Percentiles rank a stretch among this genome's conserved stretches.
These are phyloP conservation scores for Galeruca laticollis DNA, from an alignment of 2,888 invertebrate genomes.

Conservation along the genomic window DNA sequence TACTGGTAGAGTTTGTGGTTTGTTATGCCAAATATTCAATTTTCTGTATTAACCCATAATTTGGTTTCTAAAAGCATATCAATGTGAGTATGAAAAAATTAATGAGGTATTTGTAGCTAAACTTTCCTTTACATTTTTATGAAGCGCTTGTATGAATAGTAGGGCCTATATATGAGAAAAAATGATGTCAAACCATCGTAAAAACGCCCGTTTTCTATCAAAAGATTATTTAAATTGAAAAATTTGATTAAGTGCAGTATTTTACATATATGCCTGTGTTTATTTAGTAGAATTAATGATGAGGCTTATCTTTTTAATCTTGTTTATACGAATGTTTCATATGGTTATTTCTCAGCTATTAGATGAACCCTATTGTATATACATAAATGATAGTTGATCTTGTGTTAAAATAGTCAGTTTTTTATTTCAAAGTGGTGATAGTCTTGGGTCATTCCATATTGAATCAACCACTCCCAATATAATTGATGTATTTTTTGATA, in stretches of 20 bases:
- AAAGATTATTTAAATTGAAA: not conserved
- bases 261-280: conserved; percentile 6
- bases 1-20: not conserved
- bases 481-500: not conserved
- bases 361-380: conserved; percentile 50
- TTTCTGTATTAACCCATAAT: not conserved
- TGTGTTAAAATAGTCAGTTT: conserved; percentile 31
- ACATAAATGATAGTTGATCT: conserved; percentile 38
- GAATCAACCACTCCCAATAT: conserved; percentile 14
- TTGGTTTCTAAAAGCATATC: not conserved
- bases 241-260: not conserved
- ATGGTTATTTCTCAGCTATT: conserved; percentile 49
- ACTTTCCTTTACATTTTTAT: not conserved
- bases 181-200: not conserved
- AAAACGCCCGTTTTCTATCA: not conserved
- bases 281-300: conserved; percentile 7
- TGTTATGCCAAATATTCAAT: not conserved
- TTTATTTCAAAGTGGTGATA: conserved; percentile 48
- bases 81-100: not conserved
- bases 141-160: not conserved
- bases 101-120: not conserved
- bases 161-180: not conserved
- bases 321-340: conserved; percentile 22
- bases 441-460: conserved; percentile 36
- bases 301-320: conserved; percentile 11